Conservation (phyloP, 2,797 vertebrate species). For the Sebastes steindachneri region DNA sequence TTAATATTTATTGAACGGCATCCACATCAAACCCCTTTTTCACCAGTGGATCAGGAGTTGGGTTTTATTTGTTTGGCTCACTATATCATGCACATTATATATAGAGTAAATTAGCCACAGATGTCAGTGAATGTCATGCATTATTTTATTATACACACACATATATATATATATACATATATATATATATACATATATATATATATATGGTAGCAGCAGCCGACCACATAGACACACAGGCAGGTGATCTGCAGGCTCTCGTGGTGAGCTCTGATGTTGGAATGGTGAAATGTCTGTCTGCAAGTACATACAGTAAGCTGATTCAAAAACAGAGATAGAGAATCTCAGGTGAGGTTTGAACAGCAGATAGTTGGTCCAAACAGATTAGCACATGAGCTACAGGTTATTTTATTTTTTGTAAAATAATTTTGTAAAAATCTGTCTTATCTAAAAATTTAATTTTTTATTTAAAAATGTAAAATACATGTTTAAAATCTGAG, state of each 20-base stretch:
- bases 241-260: no score
- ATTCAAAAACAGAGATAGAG: neutral
- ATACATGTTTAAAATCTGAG: neutral
- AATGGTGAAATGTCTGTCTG: neutral
- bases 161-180: no score
- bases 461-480: neutral
- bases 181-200: no score
- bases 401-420: neutral
- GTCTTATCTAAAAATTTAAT: neutral
- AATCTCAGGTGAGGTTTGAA: no score
- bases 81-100: neutral
- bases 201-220: neutral
- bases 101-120: neutral
- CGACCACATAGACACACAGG: no score
- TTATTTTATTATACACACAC: neutral
- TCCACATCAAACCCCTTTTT: neutral
- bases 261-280: no score
- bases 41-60: neutral
- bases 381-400: neutral
- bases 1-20: neutral
- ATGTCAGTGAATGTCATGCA: neutral
- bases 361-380: neutral
- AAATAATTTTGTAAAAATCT: neutral
- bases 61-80: neutral
- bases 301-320: neutral